A percentile compares a stretch with the other conserved stretches of the same genome.
These are phyloP conservation scores for Agraylea sexmaculata DNA, from an alignment of 1,140 invertebrate genomes.

Conservation along the genomic window DNA sequence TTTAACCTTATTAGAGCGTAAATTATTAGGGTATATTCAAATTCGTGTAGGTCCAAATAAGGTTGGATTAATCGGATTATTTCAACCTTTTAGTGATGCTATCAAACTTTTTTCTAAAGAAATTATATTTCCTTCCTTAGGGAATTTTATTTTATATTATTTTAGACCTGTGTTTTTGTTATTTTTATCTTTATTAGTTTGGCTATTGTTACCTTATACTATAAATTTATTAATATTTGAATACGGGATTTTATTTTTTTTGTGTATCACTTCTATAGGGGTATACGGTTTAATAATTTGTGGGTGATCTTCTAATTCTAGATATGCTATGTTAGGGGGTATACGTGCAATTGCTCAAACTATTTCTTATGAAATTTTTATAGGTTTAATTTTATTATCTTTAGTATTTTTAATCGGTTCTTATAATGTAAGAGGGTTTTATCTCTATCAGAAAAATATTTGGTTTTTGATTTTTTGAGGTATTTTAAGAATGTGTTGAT, in stretches of 20 bases:
- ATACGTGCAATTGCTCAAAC: conserved; percentile 51
- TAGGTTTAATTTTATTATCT: conserved; percentile 43
- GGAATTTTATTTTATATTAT: conserved; percentile 43
- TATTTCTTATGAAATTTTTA: conserved; percentile 56
- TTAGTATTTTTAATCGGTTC: conserved; percentile 32
- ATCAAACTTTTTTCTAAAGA: conserved; percentile 55
- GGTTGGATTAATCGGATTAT: conserved; percentile 44
- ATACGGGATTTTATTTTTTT: conserved; percentile 41
- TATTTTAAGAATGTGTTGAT: conserved; percentile 41
- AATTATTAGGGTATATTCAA: conserved; percentile 55
- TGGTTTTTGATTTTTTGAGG: conserved; percentile 40
- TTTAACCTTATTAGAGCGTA: conserved; percentile 56
- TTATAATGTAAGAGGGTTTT: conserved; percentile 29
- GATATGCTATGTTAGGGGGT: conserved; percentile 50
- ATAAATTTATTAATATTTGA: conserved; percentile 35
- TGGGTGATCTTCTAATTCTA: conserved; percentile 55
- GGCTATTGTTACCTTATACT: conserved; percentile 38
- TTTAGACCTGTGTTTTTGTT: conserved; percentile 44
- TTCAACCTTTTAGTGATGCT: conserved; percentile 54
- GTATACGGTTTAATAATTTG: conserved; percentile 45
- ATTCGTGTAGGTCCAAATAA: conserved; percentile 60
- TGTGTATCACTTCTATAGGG: conserved; percentile 40
- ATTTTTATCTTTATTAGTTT: conserved; percentile 42
- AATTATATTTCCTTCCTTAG: conserved; percentile 33
- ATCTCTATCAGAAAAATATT: conserved; percentile 30